These are phyloP conservation scores for Musca vetustissima DNA, from an alignment of 1,140 invertebrate genomes.

Conservation along the genomic window DNA sequence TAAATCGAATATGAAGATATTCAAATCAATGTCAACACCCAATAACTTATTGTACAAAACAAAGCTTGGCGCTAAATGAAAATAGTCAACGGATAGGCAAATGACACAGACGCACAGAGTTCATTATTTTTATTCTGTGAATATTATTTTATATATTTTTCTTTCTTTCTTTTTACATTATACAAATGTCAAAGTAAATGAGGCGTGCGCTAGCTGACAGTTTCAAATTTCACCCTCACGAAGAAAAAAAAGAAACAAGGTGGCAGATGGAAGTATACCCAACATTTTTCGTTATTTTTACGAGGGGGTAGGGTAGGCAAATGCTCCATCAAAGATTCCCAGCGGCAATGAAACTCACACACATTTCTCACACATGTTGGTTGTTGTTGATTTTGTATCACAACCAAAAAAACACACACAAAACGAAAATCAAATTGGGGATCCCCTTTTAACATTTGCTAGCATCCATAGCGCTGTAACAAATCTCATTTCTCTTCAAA, in stretches of 20 bases:
- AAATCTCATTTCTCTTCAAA: background rate
- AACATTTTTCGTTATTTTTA: background rate
- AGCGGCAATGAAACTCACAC: constrained; percentile 25
- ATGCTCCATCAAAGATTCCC: too few relatives aligned
- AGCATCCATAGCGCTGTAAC: background rate
- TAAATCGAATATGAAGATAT: constrained; percentile 15
- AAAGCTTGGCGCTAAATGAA: background rate
- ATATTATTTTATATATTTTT: too few relatives aligned
- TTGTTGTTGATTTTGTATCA: constrained; percentile 11
- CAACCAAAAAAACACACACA: background rate
- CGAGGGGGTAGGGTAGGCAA: too few relatives aligned
- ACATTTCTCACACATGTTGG: constrained; percentile 23
- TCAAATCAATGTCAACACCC: constrained; percentile 22
- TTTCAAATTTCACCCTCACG: constrained; percentile 23
- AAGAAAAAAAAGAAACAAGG: constrained; percentile 26
- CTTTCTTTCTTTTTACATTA: background rate
- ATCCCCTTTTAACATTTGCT: background rate
- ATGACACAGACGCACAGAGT: too few relatives aligned
- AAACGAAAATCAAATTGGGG: background rate
- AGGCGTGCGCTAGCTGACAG: constrained; percentile 17
- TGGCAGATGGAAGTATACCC: constrained; percentile 32
- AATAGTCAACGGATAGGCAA: constrained; percentile 12
- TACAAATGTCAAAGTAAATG: constrained; percentile 21
- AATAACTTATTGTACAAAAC: constrained; percentile 13
- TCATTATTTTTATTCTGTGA: too few relatives aligned